These are phyloP conservation scores for Fratercula arctica DNA, from an alignment of 2,797 vertebrate genomes.

Conservation along the genomic window DNA sequence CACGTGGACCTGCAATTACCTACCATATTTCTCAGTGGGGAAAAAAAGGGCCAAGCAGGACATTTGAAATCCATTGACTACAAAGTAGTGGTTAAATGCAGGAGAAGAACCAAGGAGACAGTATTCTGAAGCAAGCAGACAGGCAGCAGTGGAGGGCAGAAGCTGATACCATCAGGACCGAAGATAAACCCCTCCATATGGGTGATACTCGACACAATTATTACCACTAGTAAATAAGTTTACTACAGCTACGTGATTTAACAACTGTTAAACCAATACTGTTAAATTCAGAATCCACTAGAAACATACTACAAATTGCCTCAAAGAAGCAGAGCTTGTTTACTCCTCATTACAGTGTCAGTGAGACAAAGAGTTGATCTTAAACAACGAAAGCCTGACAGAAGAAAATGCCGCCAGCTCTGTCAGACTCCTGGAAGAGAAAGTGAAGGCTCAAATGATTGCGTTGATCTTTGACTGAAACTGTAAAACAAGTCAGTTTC, in stretches of 20 bases:
- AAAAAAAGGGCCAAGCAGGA: background rate
- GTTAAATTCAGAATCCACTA: constrained; percentile 17
- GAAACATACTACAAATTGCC: constrained; percentile 27
- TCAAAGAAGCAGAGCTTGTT: constrained; percentile 43
- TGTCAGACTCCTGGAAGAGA: constrained; percentile 32
- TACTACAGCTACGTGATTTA: constrained; percentile 4
- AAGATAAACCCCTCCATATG: background rate
- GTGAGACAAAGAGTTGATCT: constrained; percentile 37
- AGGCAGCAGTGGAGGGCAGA: background rate
- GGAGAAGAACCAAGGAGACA: background rate
- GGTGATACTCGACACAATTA: background rate
- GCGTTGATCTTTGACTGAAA: constrained; percentile 43
- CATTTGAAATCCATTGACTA: background rate
- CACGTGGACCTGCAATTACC: background rate
- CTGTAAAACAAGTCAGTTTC: constrained; percentile 38
- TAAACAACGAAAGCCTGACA: constrained; percentile 57
- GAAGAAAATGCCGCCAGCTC: background rate
- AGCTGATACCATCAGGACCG: background rate
- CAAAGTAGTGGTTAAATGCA: background rate
- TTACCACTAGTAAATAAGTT: background rate
- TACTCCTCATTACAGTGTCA: constrained; percentile 46
- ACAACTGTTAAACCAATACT: constrained; percentile 4
- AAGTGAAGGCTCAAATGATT: constrained; percentile 56
- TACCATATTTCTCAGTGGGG: background rate
- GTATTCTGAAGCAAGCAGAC: background rate